Base-by-base conservation (phyloP, 2,888 invertebrate species). In the Lithodes maja region DNA sequence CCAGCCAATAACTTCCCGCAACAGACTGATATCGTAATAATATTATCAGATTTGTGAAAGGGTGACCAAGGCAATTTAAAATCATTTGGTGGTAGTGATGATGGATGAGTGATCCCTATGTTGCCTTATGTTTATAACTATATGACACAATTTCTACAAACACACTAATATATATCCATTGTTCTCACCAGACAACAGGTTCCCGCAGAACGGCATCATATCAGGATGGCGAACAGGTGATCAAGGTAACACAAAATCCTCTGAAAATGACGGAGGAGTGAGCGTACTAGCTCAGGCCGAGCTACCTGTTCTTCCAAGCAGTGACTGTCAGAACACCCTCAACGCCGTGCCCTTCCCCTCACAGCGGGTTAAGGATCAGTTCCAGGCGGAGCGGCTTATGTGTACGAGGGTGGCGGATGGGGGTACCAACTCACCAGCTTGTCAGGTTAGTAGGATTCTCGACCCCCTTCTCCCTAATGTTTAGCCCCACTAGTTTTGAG, bases 201-300 rank as follows among this genome's bases (percentile, higher is more conserved):
- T 80, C 80, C 80, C 54, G 9, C 9, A 61, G 17, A 61, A 80
- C 17, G 80, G 80, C 17, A 17, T 80, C 33, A 55, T 80, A 33
- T 54, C 80, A 12, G 80, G 80, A 33, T 80, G 55, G 55, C 0
- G 80, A 80, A 33, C 2, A 3, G 1, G 7, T 33, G 17, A 80
- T 53, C 3, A 53, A 80, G 61, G 52, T 0, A 12, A 12, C 61
- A 12, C 12, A 5, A 12, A 5, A 5, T 7, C 5, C 7, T 61
- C 61, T 7, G 61, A 5, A 61, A 12, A 61, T 7, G 12, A 5
- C 7, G 61, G 61, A 5, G 7, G 7, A 61, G 7, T 61, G 7
- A 61, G 61, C 61, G 61, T 61, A 7, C 33, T 80, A 1, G 80
- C 55, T 53, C 12, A 55, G 61, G 61, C 80, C 17, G 80, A 61